Evolutionary conservation across 2,797 vertebrate genomes (phyloP).

Genomic region (Lagodon rhomboides): DNA sequence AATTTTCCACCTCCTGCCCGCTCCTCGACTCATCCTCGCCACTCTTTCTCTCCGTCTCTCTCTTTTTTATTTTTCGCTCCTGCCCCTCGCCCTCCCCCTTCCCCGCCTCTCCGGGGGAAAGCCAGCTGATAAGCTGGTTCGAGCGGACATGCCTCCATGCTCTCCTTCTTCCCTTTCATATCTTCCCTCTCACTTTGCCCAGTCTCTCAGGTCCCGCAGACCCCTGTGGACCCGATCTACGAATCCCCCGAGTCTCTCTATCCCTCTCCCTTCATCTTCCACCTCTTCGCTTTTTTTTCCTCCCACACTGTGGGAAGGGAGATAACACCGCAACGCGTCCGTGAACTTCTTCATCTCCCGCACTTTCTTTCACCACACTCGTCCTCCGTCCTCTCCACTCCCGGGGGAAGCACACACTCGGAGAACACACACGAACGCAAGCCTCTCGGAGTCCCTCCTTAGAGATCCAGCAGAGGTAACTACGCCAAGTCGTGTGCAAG

Average conservation of each 20-base stretch:
- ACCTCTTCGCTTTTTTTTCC: constrained; percentile 29
- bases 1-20: constrained; percentile 35
- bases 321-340: constrained; percentile 41
- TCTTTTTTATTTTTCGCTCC: constrained; percentile 11
- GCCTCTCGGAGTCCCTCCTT: constrained; percentile 14
- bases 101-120: constrained; percentile 39
- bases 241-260: constrained; percentile 38
- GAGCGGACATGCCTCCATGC: constrained; percentile 50
- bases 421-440: constrained; percentile 14
- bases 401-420: constrained; percentile 25
- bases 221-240: constrained; percentile 33
- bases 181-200: constrained; percentile 29
- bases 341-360: constrained; percentile 44
- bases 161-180: constrained; percentile 61
- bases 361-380: constrained; percentile 42
- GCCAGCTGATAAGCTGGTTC: constrained; percentile 55
- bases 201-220: constrained; percentile 51
- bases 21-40: constrained; percentile 31
- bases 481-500: not conserved
- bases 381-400: constrained; percentile 11
- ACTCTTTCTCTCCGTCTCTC: constrained; percentile 31
- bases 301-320: constrained; percentile 10
- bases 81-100: constrained; percentile 23
- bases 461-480: constrained; percentile 11
- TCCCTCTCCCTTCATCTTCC: constrained; percentile 40